Evolutionary conservation across 2,113 vertebrate species (phyloP), one percentile per base, ranked within the genome.

Genomic region (Gavialis gangeticus): DNA sequence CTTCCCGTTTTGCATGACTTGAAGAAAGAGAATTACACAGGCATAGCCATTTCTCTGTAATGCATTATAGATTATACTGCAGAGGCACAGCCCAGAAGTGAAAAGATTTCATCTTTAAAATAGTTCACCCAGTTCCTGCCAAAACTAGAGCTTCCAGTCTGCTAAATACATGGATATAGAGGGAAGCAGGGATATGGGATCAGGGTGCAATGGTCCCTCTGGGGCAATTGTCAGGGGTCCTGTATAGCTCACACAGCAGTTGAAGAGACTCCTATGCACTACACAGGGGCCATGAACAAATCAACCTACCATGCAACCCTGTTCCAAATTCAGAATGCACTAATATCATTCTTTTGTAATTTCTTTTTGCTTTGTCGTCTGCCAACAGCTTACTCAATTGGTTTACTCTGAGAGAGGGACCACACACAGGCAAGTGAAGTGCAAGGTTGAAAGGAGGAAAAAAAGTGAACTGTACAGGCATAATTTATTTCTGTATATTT

Each of bases 151-250:
- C 34, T 79, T 10, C 27, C 4, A 3, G 30, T 60, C 78, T 75
- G 10, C 3, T 58, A 55, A 73, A 12, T 0, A 0, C 37, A 21
- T 13, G 1, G 2, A 4, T 59, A 4, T 34, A 12, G 63, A 69
- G 73, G 59, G 58, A 8, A 80, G 4, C 5, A 82, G 4, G 5
- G 12, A 21, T 56, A 59, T 57, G 12, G 85, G 57, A 73, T 54
- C 17, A 21, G 28, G 17, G 2, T 37, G 34, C 71, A 62, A 62
- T 62, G 21, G 24, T 24, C 60, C 60, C 8, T 62, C 21, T 19
- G 21, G 19, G 12, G 60, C 60, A 62, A 24, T 62, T 25, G 21
- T 62, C 60, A 62, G 9, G 5, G 24, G 7, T 24, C 60, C 9
- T 46, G 46, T 46, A 9, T 46, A 46, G 46, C 7, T 46, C 46